Evolutionary conservation across 2,113 vertebrate genomes (phyloP).

Genomic region (Apteryx owenii): DNA sequence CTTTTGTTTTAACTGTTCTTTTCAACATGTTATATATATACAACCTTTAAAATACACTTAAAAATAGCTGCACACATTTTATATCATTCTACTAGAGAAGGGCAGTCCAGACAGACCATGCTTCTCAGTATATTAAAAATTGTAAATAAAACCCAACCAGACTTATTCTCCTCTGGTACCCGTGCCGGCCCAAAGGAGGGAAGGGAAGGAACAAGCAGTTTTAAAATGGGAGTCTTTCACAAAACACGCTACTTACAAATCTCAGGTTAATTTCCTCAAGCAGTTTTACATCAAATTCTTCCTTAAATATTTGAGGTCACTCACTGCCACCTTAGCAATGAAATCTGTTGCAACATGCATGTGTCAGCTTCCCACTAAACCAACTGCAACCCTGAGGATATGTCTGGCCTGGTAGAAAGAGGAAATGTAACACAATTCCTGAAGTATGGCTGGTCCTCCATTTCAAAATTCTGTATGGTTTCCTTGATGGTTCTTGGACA

Average conservation of each 20-base stretch:
- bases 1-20: conserved; percentile 51
- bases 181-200: conserved; percentile 47
- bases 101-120: conserved; percentile 72
- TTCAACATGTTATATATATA: conserved; percentile 72
- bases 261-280: conserved; percentile 60
- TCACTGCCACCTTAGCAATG: conserved; percentile 59
- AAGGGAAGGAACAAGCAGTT: conserved; percentile 77
- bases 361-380: conserved; percentile 78
- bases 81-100: conserved; percentile 67
- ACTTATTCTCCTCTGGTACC: conserved; percentile 57
- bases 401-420: conserved; percentile 77
- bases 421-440: conserved; percentile 69
- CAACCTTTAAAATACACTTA: conserved; percentile 78
- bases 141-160: conserved; percentile 76
- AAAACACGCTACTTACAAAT: conserved; percentile 72
- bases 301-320: conserved; percentile 70
- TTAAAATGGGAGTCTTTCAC: conserved; percentile 75
- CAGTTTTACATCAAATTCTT: conserved; percentile 60
- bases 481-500: conserved; percentile 70
- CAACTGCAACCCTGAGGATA: conserved; percentile 82
- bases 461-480: conserved; percentile 38
- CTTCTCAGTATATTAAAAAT: conserved; percentile 76
- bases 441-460: conserved; percentile 71
- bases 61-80: conserved; percentile 81
- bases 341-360: conserved; percentile 75